Base-by-base conservation (phyloP, 2,888 invertebrate species). In the Mamestra brassicae region DNA sequence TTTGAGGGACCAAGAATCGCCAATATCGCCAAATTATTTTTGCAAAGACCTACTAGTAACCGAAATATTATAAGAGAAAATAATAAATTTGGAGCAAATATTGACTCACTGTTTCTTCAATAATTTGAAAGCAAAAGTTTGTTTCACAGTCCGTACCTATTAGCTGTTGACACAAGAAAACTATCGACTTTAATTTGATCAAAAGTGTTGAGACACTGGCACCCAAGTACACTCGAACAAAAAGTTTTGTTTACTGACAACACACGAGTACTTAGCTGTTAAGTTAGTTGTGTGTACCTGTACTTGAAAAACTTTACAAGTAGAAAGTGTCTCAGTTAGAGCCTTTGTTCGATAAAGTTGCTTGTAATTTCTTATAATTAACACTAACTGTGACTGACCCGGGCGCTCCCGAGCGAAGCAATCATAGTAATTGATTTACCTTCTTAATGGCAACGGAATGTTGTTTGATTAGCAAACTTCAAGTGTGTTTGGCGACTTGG, bases 401-500 rank as follows among this genome's bases (percentile, higher is more conserved):
- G 17, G 34, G 47, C 60, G 50, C 42, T 45, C 72, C 69, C 71
- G 50, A 71, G 75, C 79, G 57, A 71, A 81, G 78, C 84, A 89
- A 89, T 89, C 85, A 89, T 71, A 76, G 83, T 88, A 90, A 89
- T 88, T 88, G 86, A 87, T 87, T 89, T 86, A 81, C 74, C 74
- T 76, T 80, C 80, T 71, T 85, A 86, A 83, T 87, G 82, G 78
- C 70, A 78, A 66, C 76, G 50, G 73, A 87, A 86, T 82, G 75
- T 84, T 85, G 85, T 87, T 88, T 87, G 81, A 80, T 74, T 80
- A 77, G 82, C 72, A 78, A 88, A 86, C 83, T 87, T 85, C n/a
- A 74, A 73, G 83, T 81, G 72, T 80, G 71, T 76, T 83, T 74
- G 62, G 66, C 65, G 69, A 64, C 77, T 83, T 71, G 54, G 54